Conservation (phyloP, 1,140 invertebrate species). For the Pseudachorutes palmiensis region DNA sequence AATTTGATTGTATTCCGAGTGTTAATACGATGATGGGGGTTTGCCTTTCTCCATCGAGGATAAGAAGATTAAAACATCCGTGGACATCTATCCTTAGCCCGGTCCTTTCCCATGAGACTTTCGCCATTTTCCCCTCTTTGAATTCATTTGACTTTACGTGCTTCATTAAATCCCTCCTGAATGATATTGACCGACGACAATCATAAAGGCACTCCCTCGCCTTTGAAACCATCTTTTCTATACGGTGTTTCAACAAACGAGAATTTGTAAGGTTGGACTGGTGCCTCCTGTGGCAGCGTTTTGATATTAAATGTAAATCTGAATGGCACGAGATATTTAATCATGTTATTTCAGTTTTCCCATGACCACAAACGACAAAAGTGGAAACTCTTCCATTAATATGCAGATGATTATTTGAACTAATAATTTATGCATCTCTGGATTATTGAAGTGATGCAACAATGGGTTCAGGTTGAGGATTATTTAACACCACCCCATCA, state of each 20-base stretch:
- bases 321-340: not conserved
- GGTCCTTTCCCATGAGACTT: not conserved
- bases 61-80: conserved; percentile 9
- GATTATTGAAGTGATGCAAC: conserved; percentile 2
- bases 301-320: not conserved
- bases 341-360: conserved; percentile 10
- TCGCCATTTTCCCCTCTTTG: not conserved
- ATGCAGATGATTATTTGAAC: not conserved
- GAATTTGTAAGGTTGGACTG: too few species aligned
- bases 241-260: not conserved
- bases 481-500: not conserved
- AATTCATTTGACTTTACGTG: conserved; percentile 9
- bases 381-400: not conserved
- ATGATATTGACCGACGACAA: not conserved
- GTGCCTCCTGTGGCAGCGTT: not conserved
- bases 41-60: not conserved
- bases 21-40: conserved; percentile 8
- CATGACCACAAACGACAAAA: conserved; percentile 4
- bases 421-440: not conserved
- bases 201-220: not conserved
- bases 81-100: not conserved
- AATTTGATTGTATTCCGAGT: not conserved
- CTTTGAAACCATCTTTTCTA: not conserved
- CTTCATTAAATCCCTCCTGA: not conserved
- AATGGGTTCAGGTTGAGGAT: not conserved